Percentiles rank a stretch among this genome's conserved stretches.
Evolutionary conservation across 1,140 invertebrate genomes (phyloP).

Genomic region (Eulimnadia texana): DNA sequence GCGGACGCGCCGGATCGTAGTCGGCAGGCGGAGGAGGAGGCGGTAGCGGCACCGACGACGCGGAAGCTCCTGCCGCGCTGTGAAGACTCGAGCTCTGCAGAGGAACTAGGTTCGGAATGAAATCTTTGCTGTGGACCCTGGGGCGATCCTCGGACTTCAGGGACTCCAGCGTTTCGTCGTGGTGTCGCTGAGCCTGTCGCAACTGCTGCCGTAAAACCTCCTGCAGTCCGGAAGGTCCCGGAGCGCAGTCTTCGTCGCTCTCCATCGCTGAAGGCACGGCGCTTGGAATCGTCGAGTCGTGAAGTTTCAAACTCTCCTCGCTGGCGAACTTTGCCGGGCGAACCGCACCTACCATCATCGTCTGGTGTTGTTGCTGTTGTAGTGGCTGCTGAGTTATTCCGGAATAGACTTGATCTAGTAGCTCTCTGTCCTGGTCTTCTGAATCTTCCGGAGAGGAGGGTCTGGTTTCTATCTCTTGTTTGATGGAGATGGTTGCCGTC

Average conservation of each 20-base stretch:
- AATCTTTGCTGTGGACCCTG: not conserved
- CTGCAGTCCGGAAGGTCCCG: not conserved
- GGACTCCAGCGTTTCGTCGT: constrained; percentile 8
- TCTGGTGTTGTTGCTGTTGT: not conserved
- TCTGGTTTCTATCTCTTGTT: not conserved
- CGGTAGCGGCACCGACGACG: not conserved
- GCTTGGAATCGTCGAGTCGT: not conserved
- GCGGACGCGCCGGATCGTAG: constrained; percentile 36
- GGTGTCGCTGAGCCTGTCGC: not conserved
- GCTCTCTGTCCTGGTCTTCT: not conserved
- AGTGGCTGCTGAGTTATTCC: not conserved
- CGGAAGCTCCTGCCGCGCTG: constrained; percentile 7
- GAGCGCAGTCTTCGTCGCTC: not conserved
- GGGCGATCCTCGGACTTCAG: constrained; percentile 35
- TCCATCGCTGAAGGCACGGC: not conserved
- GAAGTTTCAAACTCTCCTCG: constrained; percentile 12
- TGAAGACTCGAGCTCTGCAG: not conserved
- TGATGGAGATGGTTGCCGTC: not conserved
- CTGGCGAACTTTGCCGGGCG: constrained; percentile 8
- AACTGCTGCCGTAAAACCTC: not conserved
- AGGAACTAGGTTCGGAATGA: not conserved
- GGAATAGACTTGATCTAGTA: not conserved
- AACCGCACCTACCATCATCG: not conserved
- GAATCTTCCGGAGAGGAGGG: not conserved
- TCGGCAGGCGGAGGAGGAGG: constrained; percentile 19